These are phyloP conservation scores for Paralinhomoeus sp. DNA, from an alignment of 2,888 invertebrate species.

Conservation along the genomic window DNA sequence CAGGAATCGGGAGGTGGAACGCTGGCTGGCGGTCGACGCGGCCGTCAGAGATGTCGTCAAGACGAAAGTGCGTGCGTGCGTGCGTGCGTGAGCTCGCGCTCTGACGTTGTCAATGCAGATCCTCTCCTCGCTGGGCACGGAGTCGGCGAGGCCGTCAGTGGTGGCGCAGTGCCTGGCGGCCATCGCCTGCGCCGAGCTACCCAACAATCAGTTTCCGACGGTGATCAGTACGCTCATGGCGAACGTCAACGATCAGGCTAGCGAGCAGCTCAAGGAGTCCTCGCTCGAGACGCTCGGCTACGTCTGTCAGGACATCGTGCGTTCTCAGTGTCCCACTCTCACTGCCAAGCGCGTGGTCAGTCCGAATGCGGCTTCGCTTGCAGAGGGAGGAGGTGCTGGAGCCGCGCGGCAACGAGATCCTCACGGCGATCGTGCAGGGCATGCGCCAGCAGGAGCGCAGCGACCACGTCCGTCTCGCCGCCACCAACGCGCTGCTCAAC, in stretches of 20 bases:
- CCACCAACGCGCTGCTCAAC: slow-evolving; percentile 82
- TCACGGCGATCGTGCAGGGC: slow-evolving; percentile 94
- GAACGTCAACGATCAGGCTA: slow-evolving; percentile 57
- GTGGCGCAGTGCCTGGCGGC: slow-evolving; percentile 98
- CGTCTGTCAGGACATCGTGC: slow-evolving; percentile 81
- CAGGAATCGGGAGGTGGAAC: too few species aligned
- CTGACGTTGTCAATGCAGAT: slow-evolving; percentile 42
- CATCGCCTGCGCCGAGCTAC: slow-evolving; percentile 84
- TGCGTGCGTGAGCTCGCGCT: background rate
- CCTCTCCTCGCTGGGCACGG: slow-evolving; percentile 75
- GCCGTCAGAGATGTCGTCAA: too few species aligned
- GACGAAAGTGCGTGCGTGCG: too few species aligned
- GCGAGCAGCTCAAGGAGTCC: slow-evolving; percentile 83
- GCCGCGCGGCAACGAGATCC: slow-evolving; percentile 73
- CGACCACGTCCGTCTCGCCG: slow-evolving; percentile 71
- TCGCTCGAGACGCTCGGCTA: slow-evolving; percentile 94
- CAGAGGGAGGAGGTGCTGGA: slow-evolving; percentile 62
- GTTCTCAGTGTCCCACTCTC: too few species aligned
- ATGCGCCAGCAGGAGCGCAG: slow-evolving; percentile 73
- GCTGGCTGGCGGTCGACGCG: too few species aligned
- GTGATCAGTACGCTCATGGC: slow-evolving; percentile 61
- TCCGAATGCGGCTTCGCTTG: background rate
- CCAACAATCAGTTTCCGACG: slow-evolving; percentile 71
- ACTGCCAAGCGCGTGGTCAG: background rate
- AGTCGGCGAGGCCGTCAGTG: slow-evolving; percentile 71